Conservation (phyloP, 2,113 vertebrate species). For the Myodes glareolus region DNA sequence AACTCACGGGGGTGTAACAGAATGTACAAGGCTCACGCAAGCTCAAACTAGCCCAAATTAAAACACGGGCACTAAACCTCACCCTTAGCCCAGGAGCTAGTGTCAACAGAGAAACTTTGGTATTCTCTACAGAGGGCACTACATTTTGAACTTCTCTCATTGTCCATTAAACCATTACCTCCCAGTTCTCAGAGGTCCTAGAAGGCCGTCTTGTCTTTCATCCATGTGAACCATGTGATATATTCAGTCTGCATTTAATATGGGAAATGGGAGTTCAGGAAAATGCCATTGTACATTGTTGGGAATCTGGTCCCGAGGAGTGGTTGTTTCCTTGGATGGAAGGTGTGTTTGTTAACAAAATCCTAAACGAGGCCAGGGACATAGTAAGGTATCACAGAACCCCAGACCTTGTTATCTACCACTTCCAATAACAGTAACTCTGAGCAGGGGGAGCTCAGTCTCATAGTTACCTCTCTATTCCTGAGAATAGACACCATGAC, state of each 20-base stretch:
- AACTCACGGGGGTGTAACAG: background rate
- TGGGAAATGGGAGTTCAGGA: background rate
- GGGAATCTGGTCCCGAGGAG: background rate
- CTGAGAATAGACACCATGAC: background rate
- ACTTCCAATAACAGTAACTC: background rate
- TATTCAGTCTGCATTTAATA: background rate
- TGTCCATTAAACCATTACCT: background rate
- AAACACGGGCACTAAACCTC: background rate
- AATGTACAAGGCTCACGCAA: background rate
- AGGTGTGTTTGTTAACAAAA: background rate
- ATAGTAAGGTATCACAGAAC: background rate
- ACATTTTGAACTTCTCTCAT: background rate
- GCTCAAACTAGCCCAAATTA: background rate
- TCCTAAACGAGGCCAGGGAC: background rate
- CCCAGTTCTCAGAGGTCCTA: background rate
- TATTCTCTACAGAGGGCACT: background rate
- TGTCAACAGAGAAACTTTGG: background rate
- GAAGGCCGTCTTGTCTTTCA: background rate
- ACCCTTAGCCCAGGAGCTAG: background rate
- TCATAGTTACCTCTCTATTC: background rate
- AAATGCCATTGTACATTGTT: background rate
- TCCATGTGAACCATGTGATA: background rate
- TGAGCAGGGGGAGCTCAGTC: background rate
- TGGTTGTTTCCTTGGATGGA: background rate
- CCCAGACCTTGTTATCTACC: background rate